These are phyloP conservation scores for Sinodicranocentrus sp. DNA, from an alignment of 2,888 invertebrate genomes.

Conservation along the genomic window DNA sequence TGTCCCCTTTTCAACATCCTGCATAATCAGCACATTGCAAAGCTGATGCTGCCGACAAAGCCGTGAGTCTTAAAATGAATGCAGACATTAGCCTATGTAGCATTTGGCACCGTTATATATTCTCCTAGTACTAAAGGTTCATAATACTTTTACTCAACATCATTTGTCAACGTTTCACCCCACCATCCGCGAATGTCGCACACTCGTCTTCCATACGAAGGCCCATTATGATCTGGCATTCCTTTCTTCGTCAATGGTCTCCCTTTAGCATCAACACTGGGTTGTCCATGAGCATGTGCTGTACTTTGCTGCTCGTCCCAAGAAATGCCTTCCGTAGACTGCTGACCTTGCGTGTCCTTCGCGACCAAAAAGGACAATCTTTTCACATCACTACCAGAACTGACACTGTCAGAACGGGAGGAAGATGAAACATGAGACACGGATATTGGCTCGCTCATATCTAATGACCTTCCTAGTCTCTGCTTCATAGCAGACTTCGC, in stretches of 20 bases:
- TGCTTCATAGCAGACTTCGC: slow-evolving; percentile 72
- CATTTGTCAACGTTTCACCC: slow-evolving; percentile 86
- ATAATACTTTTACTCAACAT: slow-evolving; percentile 81
- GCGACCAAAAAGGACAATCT: slow-evolving; percentile 72
- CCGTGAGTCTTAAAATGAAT: not conserved
- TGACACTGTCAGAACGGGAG: slow-evolving; percentile 76
- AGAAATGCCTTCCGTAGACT: slow-evolving; percentile 59
- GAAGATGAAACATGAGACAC: slow-evolving; percentile 74
- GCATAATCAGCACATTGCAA: too few species aligned
- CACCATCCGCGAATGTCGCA: slow-evolving; percentile 76
- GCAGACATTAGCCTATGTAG: not conserved
- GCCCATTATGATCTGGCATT: slow-evolving; percentile 65
- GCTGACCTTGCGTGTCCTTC: slow-evolving; percentile 66
- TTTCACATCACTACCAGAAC: slow-evolving; percentile 76
- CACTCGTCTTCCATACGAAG: slow-evolving; percentile 70
- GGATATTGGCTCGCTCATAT: slow-evolving; percentile 72
- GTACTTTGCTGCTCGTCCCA: slow-evolving; percentile 70
- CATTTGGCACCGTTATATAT: not conserved
- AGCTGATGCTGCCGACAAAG: too few species aligned
- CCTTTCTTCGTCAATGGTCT: slow-evolving; percentile 60
- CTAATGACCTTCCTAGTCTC: slow-evolving; percentile 72
- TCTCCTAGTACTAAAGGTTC: not conserved
- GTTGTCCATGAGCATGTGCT: slow-evolving; percentile 30
- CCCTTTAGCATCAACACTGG: slow-evolving; percentile 46
- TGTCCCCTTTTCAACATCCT: too few species aligned